Percentiles rank a stretch among this genome's conserved stretches.
These are phyloP conservation scores for Muntiacus muntjak DNA, from an alignment of 2,113 vertebrate species.

Conservation along the genomic window DNA sequence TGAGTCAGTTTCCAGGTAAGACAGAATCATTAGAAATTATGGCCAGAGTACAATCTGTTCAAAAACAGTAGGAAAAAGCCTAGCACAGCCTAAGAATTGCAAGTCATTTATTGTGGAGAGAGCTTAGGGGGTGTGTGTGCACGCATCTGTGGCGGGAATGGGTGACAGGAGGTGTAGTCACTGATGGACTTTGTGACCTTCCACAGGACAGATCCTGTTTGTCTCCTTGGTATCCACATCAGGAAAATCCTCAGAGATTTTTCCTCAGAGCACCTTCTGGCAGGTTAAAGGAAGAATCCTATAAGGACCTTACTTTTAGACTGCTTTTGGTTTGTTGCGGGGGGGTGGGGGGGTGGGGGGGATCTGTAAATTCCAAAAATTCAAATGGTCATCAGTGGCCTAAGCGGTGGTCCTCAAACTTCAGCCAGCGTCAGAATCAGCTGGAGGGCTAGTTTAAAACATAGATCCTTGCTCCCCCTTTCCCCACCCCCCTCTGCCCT, in stretches of 20 bases:
- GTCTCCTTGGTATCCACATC: background rate
- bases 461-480: background rate
- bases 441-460: background rate
- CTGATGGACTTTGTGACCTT: background rate
- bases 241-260: background rate
- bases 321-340: background rate
- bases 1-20: slow-evolving; percentile 53
- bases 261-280: background rate
- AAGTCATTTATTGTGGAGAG: background rate
- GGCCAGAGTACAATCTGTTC: slow-evolving; percentile 43
- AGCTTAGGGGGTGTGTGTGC: background rate
- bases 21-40: background rate
- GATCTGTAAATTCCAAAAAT: background rate
- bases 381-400: background rate
- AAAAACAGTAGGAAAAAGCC: background rate
- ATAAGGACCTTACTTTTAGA: background rate
- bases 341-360: too few species aligned
- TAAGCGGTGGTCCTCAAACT: background rate
- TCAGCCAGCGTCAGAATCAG: background rate
- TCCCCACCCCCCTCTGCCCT: background rate
- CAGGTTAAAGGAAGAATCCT: background rate
- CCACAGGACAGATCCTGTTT: background rate
- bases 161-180: background rate
- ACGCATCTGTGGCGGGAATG: accelerated
- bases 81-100: background rate